Conservation (phyloP, 2,797 vertebrate species). For the Acipenser oxyrinchus region DNA sequence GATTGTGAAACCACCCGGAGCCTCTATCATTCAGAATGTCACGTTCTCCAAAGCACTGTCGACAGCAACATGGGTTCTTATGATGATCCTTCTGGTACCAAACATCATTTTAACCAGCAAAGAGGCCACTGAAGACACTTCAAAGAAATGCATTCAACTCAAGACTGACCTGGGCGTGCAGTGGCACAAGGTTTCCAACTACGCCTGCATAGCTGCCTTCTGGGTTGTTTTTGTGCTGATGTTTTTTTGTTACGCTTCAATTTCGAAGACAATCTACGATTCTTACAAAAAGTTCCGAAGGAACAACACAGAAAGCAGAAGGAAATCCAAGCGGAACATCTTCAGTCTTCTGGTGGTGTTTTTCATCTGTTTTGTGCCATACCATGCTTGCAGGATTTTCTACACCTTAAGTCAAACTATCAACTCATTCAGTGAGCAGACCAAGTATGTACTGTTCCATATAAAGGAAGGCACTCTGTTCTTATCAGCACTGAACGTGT, state of each 20-base stretch:
- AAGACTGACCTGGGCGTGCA: constrained; percentile 47
- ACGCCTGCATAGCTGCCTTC: constrained; percentile 48
- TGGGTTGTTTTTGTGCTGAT: constrained; percentile 52
- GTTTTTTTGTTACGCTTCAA: constrained; percentile 54
- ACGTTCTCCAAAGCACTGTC: constrained; percentile 47
- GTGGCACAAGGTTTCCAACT: constrained; percentile 54
- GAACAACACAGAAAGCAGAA: constrained; percentile 43
- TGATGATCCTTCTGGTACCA: constrained; percentile 44
- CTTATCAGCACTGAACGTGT: constrained; percentile 57
- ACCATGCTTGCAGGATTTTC: constrained; percentile 55
- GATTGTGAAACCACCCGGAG: constrained; percentile 46
- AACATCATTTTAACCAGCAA: constrained; percentile 58
- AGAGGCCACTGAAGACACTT: not conserved
- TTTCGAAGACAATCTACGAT: constrained; percentile 59
- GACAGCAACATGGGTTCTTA: constrained; percentile 33
- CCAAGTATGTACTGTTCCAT: constrained; percentile 29
- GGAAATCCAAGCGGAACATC: constrained; percentile 57
- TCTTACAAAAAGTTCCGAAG: constrained; percentile 52
- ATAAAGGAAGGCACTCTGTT: constrained; percentile 57
- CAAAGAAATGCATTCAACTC: constrained; percentile 38
- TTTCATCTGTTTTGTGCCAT: constrained; percentile 60
- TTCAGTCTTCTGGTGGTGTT: constrained; percentile 64
- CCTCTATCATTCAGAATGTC: constrained; percentile 38
- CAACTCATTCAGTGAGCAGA: constrained; percentile 31
- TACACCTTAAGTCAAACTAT: constrained; percentile 55